Evolutionary conservation across 35 echinoderm and acorn worm species (phyloP), one percentile per base, ranked within the genome.

Genomic region (Acanthaster planci): DNA sequence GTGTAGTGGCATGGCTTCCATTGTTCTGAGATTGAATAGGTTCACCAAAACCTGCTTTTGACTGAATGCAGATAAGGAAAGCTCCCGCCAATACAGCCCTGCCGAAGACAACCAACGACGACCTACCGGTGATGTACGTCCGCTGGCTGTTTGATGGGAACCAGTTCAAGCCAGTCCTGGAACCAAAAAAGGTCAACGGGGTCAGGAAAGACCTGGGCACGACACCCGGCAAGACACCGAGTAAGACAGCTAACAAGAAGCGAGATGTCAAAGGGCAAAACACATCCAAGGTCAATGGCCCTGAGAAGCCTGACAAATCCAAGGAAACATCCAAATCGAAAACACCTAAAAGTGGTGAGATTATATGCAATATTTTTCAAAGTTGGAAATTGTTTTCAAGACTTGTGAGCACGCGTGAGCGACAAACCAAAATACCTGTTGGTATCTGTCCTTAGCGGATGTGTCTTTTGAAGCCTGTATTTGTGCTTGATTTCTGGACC

Each of bases 121-220:
- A 80, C 27, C 55, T 80, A 19, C 76, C 76, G 34, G 75, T 60
- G 53, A 57, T 77, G 42, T 88, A 80, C 60, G 86, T 42, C 38
- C 59, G 77, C 27, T 88, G 86, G 86, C n/a, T 54, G 52, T 88
- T 44, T 30, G 44, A 88, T 34, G 86, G 86, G 8, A 19, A 21
- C 30, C 22, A 53, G 7, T 88, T 53, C 29, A 60, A 22, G 32
- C 30, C 76, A 56, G 34, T 88, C 10, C 35, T 86, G 21, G 59
- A 67, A n/a, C 21, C 59, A 14, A 67, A 67, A 67, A 67, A 67
- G 59, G 19, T 31, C 7, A 22, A 31, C 64, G 34, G 26, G 10
- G 15, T 34, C 64, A 21, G 64, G 64, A 72, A 34, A 72, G 64
- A 72, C 23, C 26, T 9, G 23, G 64, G 23, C 34, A 8, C 30